Evolutionary conservation across 2,113 vertebrate species (phyloP), one percentile per base, ranked within the genome.

Genomic region (Podocnemis expansa): DNA sequence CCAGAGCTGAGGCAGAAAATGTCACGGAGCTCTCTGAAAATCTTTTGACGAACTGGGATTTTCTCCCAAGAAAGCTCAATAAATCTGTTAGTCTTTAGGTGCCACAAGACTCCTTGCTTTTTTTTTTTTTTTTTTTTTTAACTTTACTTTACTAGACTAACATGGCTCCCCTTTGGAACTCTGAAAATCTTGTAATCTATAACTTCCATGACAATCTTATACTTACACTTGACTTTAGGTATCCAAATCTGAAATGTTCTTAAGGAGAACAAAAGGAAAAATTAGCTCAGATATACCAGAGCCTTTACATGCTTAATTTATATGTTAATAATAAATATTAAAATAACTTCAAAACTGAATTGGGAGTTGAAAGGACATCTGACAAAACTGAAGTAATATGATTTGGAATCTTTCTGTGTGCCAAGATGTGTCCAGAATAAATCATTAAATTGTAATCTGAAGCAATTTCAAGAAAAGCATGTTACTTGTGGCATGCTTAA

Each of bases 361-460:
- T 75, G 16, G 24, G 56, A n/a, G 89, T 38, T 85, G 70, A 52
- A 52, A 93, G 4, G 34, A 87, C 63, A 87, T 85, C 63, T 22
- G 81, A 22, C 8, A 91, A 78, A 89, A 45, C 38, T 88, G 45
- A 9, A 87, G 38, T 89, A 93, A 90, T 41, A 31, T 10, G 79
- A 90, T 84, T 87, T 78, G 73, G 52, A 76, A 80, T 89, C 83
- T 22, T 87, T 90, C 55, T 85, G 52, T 81, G 56, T 85, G 80
- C 31, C 76, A 80, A 82, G 89, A 89, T 85, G 73, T 0, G 1
- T 78, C 91, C 75, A 90, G 93, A 91, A 90, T 93, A 89, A 90
- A 93, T 94, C 87, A 87, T 60, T 80, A 93, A 70, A 88, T 88
- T 88, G 55, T 84, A 73, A 73, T 73, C 70, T 41, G 38, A 41